These are phyloP conservation scores for Nothobranchius kuhntae DNA, from an alignment of 2,113 vertebrate genomes.

Conservation along the genomic window DNA sequence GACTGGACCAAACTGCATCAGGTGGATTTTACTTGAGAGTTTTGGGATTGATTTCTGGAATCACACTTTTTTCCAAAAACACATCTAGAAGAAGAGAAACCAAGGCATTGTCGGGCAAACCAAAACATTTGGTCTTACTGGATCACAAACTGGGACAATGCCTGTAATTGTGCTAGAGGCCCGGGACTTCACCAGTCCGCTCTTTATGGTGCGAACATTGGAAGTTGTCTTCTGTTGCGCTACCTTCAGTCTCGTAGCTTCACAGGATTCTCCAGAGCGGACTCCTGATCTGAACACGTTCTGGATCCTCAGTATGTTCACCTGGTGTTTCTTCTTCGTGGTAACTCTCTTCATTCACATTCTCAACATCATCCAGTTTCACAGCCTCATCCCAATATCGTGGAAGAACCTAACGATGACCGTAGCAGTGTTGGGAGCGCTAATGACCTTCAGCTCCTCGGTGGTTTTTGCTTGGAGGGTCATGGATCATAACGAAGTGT, in stretches of 20 bases:
- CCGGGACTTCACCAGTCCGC: constrained; percentile 71
- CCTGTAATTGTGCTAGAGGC: constrained; percentile 78
- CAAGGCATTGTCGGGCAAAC: constrained; percentile 5
- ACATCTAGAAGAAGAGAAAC: constrained; percentile 16
- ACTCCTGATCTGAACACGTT: neutral
- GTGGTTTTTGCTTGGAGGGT: constrained; percentile 63
- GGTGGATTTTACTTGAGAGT: neutral
- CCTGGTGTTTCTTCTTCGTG: constrained; percentile 80
- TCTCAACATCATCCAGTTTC: constrained; percentile 77
- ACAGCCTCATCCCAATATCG: constrained; percentile 78
- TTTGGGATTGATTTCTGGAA: constrained; percentile 3
- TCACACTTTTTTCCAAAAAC: neutral
- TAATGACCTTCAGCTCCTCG: constrained; percentile 69
- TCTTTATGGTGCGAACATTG: constrained; percentile 70
- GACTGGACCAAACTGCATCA: neutral
- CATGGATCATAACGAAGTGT: rapidly evolving
- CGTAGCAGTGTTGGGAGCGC: constrained; percentile 57
- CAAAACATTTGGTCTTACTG: neutral
- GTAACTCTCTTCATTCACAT: constrained; percentile 74
- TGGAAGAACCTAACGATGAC: constrained; percentile 81
- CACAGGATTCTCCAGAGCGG: neutral
- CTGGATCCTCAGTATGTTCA: constrained; percentile 72
- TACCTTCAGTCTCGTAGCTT: constrained; percentile 75
- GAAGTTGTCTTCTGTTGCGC: constrained; percentile 69
- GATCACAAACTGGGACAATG: constrained; percentile 55